A percentile compares a stretch with the other conserved stretches of the same genome.
phyloP scores from a whole-genome alignment of 53 echinoderm and acorn worm genomes.

The Paracentrotus lividus region DNA sequence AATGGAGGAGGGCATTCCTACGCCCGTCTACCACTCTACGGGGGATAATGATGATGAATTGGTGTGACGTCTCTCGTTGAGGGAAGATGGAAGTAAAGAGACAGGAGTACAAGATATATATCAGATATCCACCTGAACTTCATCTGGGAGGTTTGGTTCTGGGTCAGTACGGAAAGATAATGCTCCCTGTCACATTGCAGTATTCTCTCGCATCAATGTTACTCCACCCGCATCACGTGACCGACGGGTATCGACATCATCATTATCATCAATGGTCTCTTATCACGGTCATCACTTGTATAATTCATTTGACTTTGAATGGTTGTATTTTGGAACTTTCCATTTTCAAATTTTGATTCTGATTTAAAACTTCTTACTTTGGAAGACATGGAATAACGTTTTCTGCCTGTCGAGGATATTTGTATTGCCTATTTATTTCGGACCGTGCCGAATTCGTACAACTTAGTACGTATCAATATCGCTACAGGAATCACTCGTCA shows the following conservation, averaged over 20 bases:
- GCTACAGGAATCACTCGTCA: no score
- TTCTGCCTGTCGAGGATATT: no score
- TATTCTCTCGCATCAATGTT: no score
- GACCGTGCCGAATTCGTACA: no score
- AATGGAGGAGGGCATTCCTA: slow-evolving; percentile 29
- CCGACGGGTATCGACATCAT: not conserved
- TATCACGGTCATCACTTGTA: not conserved
- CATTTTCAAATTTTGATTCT: no score
- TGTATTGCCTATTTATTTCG: no score
- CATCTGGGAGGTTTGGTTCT: not conserved
- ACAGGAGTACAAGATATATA: not conserved
- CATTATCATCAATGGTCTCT: not conserved
- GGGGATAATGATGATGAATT: slow-evolving; percentile 41
- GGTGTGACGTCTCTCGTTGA: slow-evolving; percentile 25
- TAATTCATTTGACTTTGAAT: no score
- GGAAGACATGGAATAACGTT: no score
- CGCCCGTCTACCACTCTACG: slow-evolving; percentile 10
- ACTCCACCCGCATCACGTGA: not conserved
- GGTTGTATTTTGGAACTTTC: no score
- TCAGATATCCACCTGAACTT: slow-evolving; percentile 9
- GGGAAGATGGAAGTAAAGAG: slow-evolving; percentile 5
- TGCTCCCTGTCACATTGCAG: not conserved
- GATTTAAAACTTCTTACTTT: no score
- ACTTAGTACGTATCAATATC: no score
- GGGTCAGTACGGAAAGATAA: slow-evolving; percentile 42